These are phyloP conservation scores for Coregonus sp. DNA, from an alignment of 2,797 vertebrate species.

Conservation along the genomic window DNA sequence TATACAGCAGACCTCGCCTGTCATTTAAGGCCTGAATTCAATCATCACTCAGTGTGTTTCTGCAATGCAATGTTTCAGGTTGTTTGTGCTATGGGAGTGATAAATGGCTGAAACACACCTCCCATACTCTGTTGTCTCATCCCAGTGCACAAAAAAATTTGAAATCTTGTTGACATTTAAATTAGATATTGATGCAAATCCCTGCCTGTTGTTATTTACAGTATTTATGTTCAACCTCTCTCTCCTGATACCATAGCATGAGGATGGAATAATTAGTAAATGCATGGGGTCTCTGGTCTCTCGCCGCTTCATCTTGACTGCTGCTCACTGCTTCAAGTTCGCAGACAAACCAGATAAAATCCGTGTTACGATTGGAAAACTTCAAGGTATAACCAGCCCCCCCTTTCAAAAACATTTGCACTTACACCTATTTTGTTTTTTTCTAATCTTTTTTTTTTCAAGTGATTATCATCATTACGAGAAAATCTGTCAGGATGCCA, in stretches of 20 bases:
- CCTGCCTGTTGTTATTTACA: not conserved
- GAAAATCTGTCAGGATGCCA: not conserved
- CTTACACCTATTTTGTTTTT: not conserved
- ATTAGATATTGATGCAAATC: not conserved
- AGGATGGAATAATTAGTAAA: not conserved
- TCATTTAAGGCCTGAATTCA: not conserved
- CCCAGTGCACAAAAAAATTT: too few relatives aligned
- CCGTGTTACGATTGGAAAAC: not conserved
- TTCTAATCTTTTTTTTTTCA: too few relatives aligned
- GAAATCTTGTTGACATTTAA: too few relatives aligned
- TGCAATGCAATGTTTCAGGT: too few relatives aligned
- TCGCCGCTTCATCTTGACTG: conserved; percentile 70
- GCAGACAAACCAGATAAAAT: not conserved
- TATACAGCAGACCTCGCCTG: too few relatives aligned
- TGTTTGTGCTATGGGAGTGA: too few relatives aligned
- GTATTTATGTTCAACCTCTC: not conserved
- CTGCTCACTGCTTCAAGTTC: conserved; percentile 73
- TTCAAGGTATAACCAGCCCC: not conserved
- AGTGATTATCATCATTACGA: too few relatives aligned
- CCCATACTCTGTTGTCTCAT: too few relatives aligned
- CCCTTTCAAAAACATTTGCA: not conserved
- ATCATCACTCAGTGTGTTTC: too few relatives aligned
- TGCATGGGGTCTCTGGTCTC: conserved; percentile 73
- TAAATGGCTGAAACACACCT: too few relatives aligned
- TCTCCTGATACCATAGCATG: not conserved